These are phyloP conservation scores for Oceanites oceanicus DNA, from an alignment of 2,113 vertebrate genomes.

Conservation along the genomic window DNA sequence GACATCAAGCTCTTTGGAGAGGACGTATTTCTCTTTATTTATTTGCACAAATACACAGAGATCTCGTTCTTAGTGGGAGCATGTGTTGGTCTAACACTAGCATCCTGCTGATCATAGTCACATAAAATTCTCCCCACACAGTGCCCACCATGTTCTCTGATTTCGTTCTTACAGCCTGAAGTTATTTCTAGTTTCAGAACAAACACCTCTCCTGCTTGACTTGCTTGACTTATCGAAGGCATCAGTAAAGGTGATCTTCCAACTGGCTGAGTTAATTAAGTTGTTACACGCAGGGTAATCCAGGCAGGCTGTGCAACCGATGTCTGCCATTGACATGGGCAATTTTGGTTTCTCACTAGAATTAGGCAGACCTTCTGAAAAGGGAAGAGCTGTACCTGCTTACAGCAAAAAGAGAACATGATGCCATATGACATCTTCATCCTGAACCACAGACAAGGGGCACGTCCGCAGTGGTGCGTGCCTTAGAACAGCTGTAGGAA, in stretches of 20 bases:
- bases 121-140: not conserved
- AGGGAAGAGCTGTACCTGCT: not conserved
- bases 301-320: not conserved
- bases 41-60: not conserved
- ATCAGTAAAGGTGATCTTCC: not conserved
- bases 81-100: not conserved
- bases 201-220: not conserved
- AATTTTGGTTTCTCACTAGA: not conserved
- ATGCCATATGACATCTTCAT: not conserved
- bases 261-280: not conserved
- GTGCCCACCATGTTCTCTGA: not conserved
- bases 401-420: not conserved
- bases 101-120: not conserved
- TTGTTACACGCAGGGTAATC: not conserved
- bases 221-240: not conserved
- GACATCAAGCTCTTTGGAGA: not conserved
- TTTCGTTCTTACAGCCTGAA: not conserved
- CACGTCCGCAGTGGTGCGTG: accelerated
- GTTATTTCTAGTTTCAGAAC: not conserved
- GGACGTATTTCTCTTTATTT: not conserved
- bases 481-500: not conserved
- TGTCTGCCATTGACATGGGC: not conserved
- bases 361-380: not conserved
- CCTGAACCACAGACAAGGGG: not conserved
- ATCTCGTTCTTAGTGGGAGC: not conserved